A percentile compares a stretch with the other conserved stretches of the same genome.
Evolutionary conservation across 2,888 invertebrate species (phyloP).

Genomic region (Tanytarsus gracilentus): DNA sequence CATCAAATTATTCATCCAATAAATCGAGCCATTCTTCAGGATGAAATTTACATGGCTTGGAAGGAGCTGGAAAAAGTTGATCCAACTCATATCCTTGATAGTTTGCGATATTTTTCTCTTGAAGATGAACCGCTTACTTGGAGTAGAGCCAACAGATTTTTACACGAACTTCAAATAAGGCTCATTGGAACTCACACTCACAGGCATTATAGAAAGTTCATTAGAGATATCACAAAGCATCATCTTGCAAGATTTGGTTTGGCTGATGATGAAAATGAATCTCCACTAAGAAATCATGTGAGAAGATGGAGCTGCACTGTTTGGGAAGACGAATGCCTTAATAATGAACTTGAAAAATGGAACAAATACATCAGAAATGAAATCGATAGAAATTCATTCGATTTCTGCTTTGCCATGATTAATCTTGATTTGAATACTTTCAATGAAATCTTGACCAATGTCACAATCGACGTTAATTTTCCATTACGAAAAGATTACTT

Average conservation of each 20-base stretch:
- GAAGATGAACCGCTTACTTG: neutral
- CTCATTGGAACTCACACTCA: neutral
- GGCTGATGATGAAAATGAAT: neutral
- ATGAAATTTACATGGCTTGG: neutral
- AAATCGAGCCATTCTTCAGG: neutral
- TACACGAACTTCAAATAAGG: neutral
- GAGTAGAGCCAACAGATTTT: neutral
- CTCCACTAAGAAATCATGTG: neutral
- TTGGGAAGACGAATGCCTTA: neutral
- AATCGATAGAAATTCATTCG: neutral
- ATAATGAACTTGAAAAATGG: neutral
- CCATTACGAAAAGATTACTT: neutral
- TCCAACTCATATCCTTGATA: neutral
- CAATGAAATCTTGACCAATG: neutral
- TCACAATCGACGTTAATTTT: neutral
- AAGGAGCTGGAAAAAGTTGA: neutral
- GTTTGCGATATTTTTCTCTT: neutral
- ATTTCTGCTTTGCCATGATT: neutral
- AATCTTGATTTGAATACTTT: neutral
- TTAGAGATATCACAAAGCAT: neutral
- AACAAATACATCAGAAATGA: neutral
- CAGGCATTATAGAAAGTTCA: neutral
- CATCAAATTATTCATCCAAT: conserved; percentile 33
- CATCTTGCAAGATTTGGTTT: neutral
- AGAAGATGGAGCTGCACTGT: neutral